phyloP scores from a whole-genome alignment of 2,113 vertebrate genomes.

The Platichthys stellatus region DNA sequence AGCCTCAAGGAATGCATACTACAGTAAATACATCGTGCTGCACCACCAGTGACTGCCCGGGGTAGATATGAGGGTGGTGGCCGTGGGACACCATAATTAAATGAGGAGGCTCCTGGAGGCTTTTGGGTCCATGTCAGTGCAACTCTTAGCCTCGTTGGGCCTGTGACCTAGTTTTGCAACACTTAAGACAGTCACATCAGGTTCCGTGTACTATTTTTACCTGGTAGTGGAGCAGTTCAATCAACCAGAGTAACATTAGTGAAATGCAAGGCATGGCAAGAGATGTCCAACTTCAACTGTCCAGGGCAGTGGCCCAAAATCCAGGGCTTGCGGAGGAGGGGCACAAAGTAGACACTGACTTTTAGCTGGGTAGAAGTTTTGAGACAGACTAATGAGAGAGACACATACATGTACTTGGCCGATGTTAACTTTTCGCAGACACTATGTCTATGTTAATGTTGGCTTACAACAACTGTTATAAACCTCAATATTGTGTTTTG shows the following conservation, averaged over 20 bases:
- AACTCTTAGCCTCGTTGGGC: conserved; percentile 40
- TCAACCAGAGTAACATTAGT: conserved; percentile 39
- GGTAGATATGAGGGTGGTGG: conserved; percentile 1
- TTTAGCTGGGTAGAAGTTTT: background rate
- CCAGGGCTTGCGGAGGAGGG: background rate
- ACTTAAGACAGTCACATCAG: conserved; percentile 33
- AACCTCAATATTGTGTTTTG: background rate
- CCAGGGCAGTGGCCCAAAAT: conserved; percentile 31
- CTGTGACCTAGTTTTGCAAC: conserved; percentile 52
- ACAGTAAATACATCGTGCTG: conserved; percentile 12
- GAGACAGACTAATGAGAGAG: background rate
- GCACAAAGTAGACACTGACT: background rate
- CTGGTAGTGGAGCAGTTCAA: conserved; percentile 30
- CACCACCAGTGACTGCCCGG: background rate
- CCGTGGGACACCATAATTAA: conserved; percentile 25
- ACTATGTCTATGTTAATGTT: too few species aligned
- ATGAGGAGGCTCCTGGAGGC: conserved; percentile 22
- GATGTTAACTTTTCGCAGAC: background rate
- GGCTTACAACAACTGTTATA: background rate
- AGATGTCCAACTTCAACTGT: conserved; percentile 28
- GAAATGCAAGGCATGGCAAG: conserved; percentile 17
- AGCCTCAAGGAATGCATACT: conserved; percentile 27
- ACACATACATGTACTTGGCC: background rate
- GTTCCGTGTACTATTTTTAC: conserved; percentile 45
- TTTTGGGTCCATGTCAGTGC: conserved; percentile 20